Conservation (phyloP, 2,888 invertebrate genomes). For the Physocephala rufipes region DNA sequence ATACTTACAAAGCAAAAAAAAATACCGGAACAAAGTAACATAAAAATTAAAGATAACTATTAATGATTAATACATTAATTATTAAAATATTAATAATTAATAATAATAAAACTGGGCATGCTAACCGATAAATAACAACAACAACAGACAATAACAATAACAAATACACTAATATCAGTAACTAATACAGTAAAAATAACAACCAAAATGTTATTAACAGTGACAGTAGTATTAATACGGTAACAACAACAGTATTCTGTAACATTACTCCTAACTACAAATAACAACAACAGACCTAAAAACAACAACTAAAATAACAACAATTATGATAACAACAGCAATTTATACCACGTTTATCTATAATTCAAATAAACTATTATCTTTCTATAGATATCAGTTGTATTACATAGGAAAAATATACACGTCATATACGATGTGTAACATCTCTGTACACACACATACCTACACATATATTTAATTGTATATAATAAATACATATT, state of each 20-base stretch:
- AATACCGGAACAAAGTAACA: constrained; percentile 9
- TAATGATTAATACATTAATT: neutral
- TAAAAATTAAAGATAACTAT: constrained; percentile 12
- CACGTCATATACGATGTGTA: constrained; percentile 32
- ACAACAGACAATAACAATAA: neutral
- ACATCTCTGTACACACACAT: constrained; percentile 45
- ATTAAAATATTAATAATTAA: constrained; percentile 6
- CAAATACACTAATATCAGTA: neutral
- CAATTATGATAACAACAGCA: neutral
- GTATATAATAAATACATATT: constrained; percentile 13
- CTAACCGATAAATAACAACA: neutral
- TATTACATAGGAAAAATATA: neutral
- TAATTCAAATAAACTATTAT: too few relatives aligned
- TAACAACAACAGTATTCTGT: neutral
- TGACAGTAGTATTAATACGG: neutral
- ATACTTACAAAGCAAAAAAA: constrained; percentile 7
- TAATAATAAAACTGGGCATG: constrained; percentile 30
- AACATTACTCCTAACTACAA: neutral
- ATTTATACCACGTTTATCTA: neutral
- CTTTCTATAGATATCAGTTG: neutral
- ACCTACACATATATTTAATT: constrained; percentile 43
- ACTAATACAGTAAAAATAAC: neutral
- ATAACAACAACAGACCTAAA: neutral
- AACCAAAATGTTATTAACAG: neutral
- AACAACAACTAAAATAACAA: neutral